Percentiles rank a stretch among this genome's conserved stretches.
These are phyloP conservation scores for Dryoscopus gambensis DNA, from an alignment of 2,113 vertebrate genomes.

Conservation along the genomic window DNA sequence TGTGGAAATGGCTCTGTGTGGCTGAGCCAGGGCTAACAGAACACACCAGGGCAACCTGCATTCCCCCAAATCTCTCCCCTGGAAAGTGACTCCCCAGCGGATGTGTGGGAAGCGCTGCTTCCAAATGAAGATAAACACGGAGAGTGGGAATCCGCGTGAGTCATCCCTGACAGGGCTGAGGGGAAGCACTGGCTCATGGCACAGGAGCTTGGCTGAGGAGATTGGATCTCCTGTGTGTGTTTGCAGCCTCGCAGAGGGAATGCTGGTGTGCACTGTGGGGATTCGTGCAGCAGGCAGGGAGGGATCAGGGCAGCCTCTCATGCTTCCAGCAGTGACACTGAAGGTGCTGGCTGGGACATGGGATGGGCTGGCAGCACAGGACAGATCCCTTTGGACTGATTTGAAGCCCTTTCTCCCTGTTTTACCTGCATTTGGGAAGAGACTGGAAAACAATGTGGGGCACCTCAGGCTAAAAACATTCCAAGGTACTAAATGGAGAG, in stretches of 20 bases:
- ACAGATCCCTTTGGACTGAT: not conserved
- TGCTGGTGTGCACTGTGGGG: rapidly evolving
- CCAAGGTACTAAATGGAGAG: not conserved
- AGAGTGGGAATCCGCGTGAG: not conserved
- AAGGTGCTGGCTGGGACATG: not conserved
- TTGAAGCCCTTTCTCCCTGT: not conserved
- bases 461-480: not conserved
- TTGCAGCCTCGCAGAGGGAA: not conserved
- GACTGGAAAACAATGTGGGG: not conserved
- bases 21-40: not conserved
- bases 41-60: not conserved
- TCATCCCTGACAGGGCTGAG: not conserved
- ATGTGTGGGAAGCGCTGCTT: not conserved
- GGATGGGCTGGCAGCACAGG: not conserved
- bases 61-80: not conserved
- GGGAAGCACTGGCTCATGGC: not conserved
- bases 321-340: not conserved
- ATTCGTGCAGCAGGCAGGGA: not conserved
- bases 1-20: not conserved
- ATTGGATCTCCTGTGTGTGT: not conserved
- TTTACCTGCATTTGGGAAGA: not conserved
- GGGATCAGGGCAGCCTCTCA: not conserved
- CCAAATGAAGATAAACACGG: not conserved
- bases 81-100: not conserved
- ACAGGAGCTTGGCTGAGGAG: not conserved